phyloP scores from a whole-genome alignment of 2,113 vertebrate genomes.

The Stegostoma tigrinum region DNA sequence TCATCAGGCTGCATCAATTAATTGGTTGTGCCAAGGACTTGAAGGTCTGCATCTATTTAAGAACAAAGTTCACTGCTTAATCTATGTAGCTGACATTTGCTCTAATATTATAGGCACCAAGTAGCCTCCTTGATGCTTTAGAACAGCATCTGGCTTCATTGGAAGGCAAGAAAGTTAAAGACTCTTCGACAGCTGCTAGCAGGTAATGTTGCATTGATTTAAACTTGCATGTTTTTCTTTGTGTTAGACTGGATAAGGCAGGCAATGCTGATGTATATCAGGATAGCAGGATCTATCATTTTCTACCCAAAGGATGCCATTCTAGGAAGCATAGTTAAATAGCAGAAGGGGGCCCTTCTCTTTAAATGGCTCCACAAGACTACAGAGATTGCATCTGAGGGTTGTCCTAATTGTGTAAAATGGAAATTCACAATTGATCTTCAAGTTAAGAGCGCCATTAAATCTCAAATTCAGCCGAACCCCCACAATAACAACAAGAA shows the following conservation, averaged over 20 bases:
- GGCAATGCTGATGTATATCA: not conserved
- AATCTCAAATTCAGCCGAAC: not conserved
- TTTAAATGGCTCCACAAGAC: not conserved
- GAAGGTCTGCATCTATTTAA: not conserved
- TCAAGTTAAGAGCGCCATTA: not conserved
- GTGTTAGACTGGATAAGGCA: not conserved
- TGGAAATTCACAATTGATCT: not conserved
- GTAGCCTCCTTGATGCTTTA: conserved; percentile 95
- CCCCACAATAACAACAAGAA: not conserved
- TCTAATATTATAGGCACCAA: conserved; percentile 69
- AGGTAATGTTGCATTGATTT: conserved; percentile 58
- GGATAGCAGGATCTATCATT: not conserved
- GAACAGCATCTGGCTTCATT: conserved; percentile 96
- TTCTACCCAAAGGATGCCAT: not conserved
- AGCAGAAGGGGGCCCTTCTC: not conserved
- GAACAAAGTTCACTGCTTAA: not conserved
- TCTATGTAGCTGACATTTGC: not conserved
- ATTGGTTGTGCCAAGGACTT: too few relatives aligned
- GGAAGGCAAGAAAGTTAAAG: conserved; percentile 98
- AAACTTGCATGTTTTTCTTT: not conserved
- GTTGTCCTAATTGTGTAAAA: not conserved
- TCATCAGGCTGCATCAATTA: too few relatives aligned
- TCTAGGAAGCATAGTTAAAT: not conserved
- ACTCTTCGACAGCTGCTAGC: conserved; percentile 87
- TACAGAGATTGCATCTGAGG: not conserved